Percentiles rank a stretch among this genome's conserved stretches.
Evolutionary conservation across 2,797 vertebrate species (phyloP).

Genomic region (Pangasius macronema): DNA sequence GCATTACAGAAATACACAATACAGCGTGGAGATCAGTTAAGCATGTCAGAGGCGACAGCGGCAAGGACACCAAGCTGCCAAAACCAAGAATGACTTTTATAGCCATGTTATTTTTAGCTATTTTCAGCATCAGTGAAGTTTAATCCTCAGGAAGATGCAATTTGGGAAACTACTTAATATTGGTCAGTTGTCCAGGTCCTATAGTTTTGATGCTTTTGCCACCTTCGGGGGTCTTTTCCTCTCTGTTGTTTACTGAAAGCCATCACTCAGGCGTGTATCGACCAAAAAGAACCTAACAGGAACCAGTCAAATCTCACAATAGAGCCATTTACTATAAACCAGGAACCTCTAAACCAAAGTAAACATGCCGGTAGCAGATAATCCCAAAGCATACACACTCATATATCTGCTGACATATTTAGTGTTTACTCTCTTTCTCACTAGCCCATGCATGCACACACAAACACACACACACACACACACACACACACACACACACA

Average conservation of each 20-base stretch:
- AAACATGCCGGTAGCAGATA: conserved; percentile 28
- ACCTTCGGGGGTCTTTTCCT: not conserved
- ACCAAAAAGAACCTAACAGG: conserved; percentile 7
- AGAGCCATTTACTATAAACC: conserved; percentile 23
- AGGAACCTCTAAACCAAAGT: conserved; percentile 41
- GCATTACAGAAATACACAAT: not conserved
- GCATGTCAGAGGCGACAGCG: too few relatives aligned
- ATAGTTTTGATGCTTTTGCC: not conserved
- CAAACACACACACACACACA: not conserved
- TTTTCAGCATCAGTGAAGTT: not conserved
- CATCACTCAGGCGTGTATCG: not conserved
- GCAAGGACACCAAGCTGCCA: not conserved
- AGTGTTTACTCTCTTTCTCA: conserved; percentile 1
- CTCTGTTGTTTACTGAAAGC: not conserved
- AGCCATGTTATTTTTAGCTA: not conserved
- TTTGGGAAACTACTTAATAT: not conserved
- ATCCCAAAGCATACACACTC: conserved; percentile 19
- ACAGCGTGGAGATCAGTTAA: not conserved
- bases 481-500: not conserved
- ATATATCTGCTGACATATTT: not conserved
- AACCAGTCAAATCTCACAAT: conserved; percentile 17
- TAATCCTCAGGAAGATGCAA: not conserved
- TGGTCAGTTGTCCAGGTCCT: not conserved
- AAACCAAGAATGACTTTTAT: not conserved
- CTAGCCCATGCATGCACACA: not conserved